Evolutionary conservation across 2,888 invertebrate genomes (phyloP).

Genomic region (Bombylius discolor): DNA sequence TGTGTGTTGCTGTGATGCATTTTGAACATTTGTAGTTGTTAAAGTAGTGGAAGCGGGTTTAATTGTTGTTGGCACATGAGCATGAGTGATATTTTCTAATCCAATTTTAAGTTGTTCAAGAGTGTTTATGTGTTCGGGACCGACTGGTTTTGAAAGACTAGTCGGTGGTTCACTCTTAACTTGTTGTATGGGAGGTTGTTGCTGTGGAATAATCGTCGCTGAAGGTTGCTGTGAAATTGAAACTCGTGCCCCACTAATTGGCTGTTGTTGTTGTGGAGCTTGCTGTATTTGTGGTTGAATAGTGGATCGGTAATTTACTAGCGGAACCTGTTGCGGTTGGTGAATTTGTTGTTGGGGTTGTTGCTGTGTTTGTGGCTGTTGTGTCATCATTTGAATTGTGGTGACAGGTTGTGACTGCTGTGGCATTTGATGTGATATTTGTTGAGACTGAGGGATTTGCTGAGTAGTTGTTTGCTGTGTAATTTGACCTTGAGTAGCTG

Average conservation of each 20-base stretch:
- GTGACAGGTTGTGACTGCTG: background rate
- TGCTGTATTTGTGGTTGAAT: background rate
- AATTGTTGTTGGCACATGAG: conserved; percentile 29
- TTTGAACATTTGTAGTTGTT: background rate
- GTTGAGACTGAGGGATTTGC: background rate
- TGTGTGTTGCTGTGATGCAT: conserved; percentile 3
- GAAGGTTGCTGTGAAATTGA: conserved; percentile 3
- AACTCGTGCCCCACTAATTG: background rate
- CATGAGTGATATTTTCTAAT: conserved; percentile 43
- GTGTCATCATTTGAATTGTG: background rate
- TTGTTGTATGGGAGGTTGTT: background rate
- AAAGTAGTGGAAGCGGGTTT: conserved; percentile 7
- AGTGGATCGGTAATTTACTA: background rate
- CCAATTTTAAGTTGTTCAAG: conserved; percentile 45
- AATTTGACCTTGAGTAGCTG: background rate
- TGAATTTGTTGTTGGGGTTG: background rate
- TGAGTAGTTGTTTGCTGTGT: background rate
- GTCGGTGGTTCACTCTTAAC: background rate
- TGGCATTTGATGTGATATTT: background rate
- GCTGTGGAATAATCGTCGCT: background rate
- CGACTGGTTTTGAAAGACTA: conserved; percentile 16
- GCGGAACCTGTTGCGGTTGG: background rate
- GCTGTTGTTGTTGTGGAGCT: background rate
- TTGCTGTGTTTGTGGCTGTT: too few species aligned
- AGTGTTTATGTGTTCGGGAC: conserved; percentile 40